Base-by-base conservation (phyloP, 2,797 vertebrate species). In the Botia almorhae region DNA sequence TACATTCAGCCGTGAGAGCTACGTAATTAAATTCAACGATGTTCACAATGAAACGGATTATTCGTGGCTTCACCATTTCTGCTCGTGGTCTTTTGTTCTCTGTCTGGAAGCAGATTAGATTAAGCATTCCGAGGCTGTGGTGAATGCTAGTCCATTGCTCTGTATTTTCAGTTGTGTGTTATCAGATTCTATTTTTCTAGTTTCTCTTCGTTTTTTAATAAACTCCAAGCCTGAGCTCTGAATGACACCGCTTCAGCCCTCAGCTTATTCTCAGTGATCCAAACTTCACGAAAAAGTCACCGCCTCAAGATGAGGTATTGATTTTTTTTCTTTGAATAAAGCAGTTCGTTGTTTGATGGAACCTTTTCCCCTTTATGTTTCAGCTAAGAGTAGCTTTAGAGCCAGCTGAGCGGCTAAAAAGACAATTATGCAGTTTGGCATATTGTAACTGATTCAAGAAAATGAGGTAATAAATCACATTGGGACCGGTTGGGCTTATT, bases 11-110 rank as follows among this genome's bases (percentile, higher is more conserved):
- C 71, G 43, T 43, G 60, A 81, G 56, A 7, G 83, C 82, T 84
- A 70, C 71, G 84, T 88, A 81, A 90, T 89, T 87, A 87, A 84
- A 87, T 84, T 63, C 60, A 4, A 0, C 17, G n/a, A 11, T 82
- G 39, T 74, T 84, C 80, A 82, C 71, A 80, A 83, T 84, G 53
- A 71, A 86, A 85, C 81, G 23, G 72, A 86, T 82, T 75, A 56
- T 83, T 80, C 56, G 76, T 39, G 84, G 4, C 39, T 48, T 63
- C 60, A 36, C 73, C 70, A 53, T 82, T 68, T 10, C 68, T 26
- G 48, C n/a, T 70, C 69, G 53, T 64, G 64, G 67, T 43, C 29
- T 39, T 74, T 78, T 72, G 19, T 77, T 77, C 63, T 21, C 78
- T 33, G 55, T 50, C 73, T 76, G 55, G 14, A 55, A 51, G 78